Percentiles rank a stretch among this genome's conserved stretches.
phyloP scores from a whole-genome alignment of 2,797 vertebrate genomes.

The Aphelocoma californica region DNA sequence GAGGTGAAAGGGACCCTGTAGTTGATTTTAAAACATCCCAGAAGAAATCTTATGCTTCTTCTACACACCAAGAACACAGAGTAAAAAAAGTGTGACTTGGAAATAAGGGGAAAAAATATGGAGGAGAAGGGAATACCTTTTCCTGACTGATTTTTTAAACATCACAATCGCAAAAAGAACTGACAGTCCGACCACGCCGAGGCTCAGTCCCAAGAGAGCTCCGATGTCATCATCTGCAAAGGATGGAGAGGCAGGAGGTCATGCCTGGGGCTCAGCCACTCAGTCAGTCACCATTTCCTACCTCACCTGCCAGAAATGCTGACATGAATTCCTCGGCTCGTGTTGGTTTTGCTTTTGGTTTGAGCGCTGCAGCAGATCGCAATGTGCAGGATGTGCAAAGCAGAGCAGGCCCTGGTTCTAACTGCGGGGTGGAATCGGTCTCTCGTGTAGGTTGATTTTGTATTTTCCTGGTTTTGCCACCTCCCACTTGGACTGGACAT shows the following conservation, averaged over 20 bases:
- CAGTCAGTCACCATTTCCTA: not conserved
- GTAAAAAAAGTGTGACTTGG: not conserved
- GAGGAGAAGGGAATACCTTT: conserved; percentile 63
- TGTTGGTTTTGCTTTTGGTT: not conserved
- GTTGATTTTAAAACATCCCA: not conserved
- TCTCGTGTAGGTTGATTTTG: fast-evolving
- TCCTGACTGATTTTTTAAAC: conserved; percentile 69
- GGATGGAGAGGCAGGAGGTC: not conserved
- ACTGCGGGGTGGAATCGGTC: fast-evolving
- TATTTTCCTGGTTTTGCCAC: not conserved
- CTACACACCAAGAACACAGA: not conserved
- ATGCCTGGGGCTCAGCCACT: fast-evolving
- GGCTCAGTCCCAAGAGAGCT: conserved; percentile 50
- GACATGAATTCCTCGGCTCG: not conserved
- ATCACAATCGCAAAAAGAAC: conserved; percentile 18
- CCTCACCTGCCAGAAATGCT: not conserved
- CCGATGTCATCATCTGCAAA: conserved; percentile 44
- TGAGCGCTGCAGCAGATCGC: fast-evolving
- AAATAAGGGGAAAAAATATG: not conserved
- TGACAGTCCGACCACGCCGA: not conserved
- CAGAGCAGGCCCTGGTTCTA: not conserved
- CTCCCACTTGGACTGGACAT: fast-evolving
- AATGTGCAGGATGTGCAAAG: not conserved
- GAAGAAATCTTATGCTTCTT: not conserved
- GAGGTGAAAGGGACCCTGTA: not conserved